Evolutionary conservation across 2,797 vertebrate species (phyloP), one percentile per base, ranked within the genome.

Genomic region (Enteromius argenteus): DNA sequence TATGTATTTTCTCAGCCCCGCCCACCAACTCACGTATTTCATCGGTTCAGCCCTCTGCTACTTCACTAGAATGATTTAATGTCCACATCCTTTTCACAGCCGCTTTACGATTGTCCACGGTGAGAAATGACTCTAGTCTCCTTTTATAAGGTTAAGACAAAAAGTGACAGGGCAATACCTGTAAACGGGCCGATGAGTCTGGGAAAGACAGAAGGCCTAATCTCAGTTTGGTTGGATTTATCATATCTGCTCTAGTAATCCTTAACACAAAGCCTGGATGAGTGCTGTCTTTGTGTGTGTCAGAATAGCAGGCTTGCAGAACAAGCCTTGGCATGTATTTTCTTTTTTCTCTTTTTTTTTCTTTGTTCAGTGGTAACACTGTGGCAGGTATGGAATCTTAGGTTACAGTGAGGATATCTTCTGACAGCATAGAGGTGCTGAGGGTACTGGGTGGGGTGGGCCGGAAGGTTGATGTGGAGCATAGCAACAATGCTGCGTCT

Each of bases 251-350:
- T 93, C 88, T 21, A 64, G 81, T 95, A 94, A 94, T 93, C 91
- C 92, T 85, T 74, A 84, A 94, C 93, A 95, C 93, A 94, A 95
- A 94, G 90, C 92, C 90, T 89, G 92, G 93, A 94, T 94, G 93
- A 94, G 93, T 91, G 91, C 88, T 85, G 90, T 90, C 78, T 91
- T 94, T 92, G 92, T 93, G 91, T 91, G 90, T 90, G 91, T 91
- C 91, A 91, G 91, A 93, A 91, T 86, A 85, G 92, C 83, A 86
- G 90, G 89, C 86, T 90, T 90, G 88, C 81, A 90, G 85, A 90
- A 90, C 95, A 94, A 91, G 95, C 90, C 93, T 68, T 60, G 17
- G 91, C 94, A 91, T 85, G 95, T 90, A 86, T 84, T 84, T 86
- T 72, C 69, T 64, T 79, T 82, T 89, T 68, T 69, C 37, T 51